Evolutionary conservation across 2,113 vertebrate species (phyloP), one percentile per base, ranked within the genome.

Genomic region (Excalfactoria chinensis): DNA sequence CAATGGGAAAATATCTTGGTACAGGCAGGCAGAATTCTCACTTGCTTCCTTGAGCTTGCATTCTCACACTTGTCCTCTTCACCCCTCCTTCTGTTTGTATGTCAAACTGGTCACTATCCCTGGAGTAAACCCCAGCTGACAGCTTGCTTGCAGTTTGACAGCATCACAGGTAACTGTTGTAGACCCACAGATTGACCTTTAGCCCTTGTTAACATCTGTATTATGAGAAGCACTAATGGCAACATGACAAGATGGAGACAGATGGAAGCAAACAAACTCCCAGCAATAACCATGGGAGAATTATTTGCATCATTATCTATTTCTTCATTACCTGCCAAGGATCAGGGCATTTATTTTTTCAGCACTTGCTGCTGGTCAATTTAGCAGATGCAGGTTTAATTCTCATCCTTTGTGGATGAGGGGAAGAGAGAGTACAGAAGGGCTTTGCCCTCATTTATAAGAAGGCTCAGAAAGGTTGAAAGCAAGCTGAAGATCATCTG

Each of bases 181-280:
- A 77, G 71, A 80, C 66, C 86, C 66, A 64, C 7, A 8, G 83
- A 58, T 75, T 5, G 4, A 83, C 64, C 86, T 91, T 88, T 91
- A 84, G 90, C 88, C 88, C 90, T 95, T 89, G 83, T 94, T 95
- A 96, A 95, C 90, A 90, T 94, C 92, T 86, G 80, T 92, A 84
- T 95, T 94, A 93, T 72, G 88, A 92, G 80, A 62, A 93, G 60
- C 62, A 81, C 75, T 81, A 95, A 95, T 81, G 73, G 86, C 73
- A 92, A 88, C 73, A 86, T 92, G 95, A 95, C 95, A 95, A 86
- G 83, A 56, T 80, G 51, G 79, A 95, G 86, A 94, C 77, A 86
- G 90, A 95, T 86, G 69, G 76, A 84, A 69, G 44, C 51, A 93
- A 95, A 93, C 85, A 90, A 88, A 77, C 83, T 75, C 83, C 37